phyloP scores from a whole-genome alignment of 53 echinoderm and acorn worm genomes.

The Astropecten irregularis region DNA sequence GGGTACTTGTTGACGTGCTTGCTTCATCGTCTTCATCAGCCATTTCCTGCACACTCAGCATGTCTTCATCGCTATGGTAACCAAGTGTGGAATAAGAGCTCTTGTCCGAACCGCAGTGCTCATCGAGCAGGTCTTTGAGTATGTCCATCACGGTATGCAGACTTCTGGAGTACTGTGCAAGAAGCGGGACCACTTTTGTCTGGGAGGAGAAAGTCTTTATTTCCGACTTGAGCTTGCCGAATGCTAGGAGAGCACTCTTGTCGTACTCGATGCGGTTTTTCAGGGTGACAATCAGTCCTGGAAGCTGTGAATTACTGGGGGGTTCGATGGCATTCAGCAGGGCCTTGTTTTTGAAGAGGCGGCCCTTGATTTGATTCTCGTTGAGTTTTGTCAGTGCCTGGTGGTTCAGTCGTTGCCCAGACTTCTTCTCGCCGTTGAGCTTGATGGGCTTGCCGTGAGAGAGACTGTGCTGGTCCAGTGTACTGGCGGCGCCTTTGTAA shows the following conservation, averaged over 20 bases:
- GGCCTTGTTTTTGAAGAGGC: slow-evolving; percentile 92
- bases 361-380: slow-evolving; percentile 78
- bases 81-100: slow-evolving; percentile 39
- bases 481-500: slow-evolving; percentile 75
- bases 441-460: slow-evolving; percentile 73
- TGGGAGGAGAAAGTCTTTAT: slow-evolving; percentile 83
- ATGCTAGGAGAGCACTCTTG: slow-evolving; percentile 88
- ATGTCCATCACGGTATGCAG: slow-evolving; percentile 74
- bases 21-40: slow-evolving; percentile 8
- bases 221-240: slow-evolving; percentile 78
- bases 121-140: slow-evolving; percentile 71
- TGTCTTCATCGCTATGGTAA: slow-evolving; percentile 69
- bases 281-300: slow-evolving; percentile 64
- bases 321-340: slow-evolving; percentile 84
- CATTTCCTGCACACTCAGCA: slow-evolving; percentile 56
- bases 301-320: slow-evolving; percentile 77
- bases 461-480: slow-evolving; percentile 77
- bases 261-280: slow-evolving; percentile 90
- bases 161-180: slow-evolving; percentile 84
- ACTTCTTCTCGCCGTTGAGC: slow-evolving; percentile 48
- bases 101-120: slow-evolving; percentile 72
- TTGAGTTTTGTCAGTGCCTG: slow-evolving; percentile 83
- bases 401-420: slow-evolving; percentile 57
- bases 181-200: slow-evolving; percentile 82
- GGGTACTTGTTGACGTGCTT: neutral